Percentiles rank a stretch among this genome's conserved stretches.
Conservation (phyloP, 2,888 invertebrate genomes). For the Nipponacmea schrenckii region DNA sequence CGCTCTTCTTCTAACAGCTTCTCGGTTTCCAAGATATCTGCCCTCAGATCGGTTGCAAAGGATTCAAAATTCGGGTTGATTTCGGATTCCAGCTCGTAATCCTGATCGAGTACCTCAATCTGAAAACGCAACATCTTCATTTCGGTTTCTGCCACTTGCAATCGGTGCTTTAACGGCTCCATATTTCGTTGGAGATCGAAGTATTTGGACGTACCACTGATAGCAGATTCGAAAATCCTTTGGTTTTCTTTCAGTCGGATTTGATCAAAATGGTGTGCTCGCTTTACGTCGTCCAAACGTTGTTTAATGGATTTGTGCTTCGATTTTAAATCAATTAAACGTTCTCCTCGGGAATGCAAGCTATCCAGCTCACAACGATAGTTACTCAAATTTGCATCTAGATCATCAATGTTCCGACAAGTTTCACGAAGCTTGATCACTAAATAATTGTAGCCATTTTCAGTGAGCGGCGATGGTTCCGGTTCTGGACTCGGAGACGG, state of each 20-base stretch:
- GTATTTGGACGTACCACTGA: constrained; percentile 23
- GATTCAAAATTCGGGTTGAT: constrained; percentile 56
- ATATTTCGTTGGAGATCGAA: constrained; percentile 12
- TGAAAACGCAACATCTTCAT: constrained; percentile 52
- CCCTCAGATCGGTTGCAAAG: constrained; percentile 48
- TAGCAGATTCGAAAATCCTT: constrained; percentile 20
- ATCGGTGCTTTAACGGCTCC: not conserved
- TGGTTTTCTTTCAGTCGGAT: constrained; percentile 21
- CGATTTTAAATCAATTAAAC: constrained; percentile 22
- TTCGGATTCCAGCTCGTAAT: constrained; percentile 54
- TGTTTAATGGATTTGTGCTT: constrained; percentile 29
- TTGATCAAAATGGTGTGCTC: constrained; percentile 22
- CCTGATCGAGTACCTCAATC: constrained; percentile 48
- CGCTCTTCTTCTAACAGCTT: constrained; percentile 5
- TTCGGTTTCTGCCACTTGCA: constrained; percentile 30
- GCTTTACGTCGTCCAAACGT: constrained; percentile 38
- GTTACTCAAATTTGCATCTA: constrained; percentile 34
- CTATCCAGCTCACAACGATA: constrained; percentile 35
- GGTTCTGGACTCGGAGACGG: not conserved
- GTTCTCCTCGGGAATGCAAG: constrained; percentile 34
- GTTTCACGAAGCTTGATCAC: constrained; percentile 30
- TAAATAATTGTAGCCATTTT: not conserved
- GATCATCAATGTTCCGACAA: constrained; percentile 34
- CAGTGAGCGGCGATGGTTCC: not conserved
- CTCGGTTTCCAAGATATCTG: constrained; percentile 37